Conservation (phyloP, 2,888 invertebrate species). For the Tetragonula carbonaria region DNA sequence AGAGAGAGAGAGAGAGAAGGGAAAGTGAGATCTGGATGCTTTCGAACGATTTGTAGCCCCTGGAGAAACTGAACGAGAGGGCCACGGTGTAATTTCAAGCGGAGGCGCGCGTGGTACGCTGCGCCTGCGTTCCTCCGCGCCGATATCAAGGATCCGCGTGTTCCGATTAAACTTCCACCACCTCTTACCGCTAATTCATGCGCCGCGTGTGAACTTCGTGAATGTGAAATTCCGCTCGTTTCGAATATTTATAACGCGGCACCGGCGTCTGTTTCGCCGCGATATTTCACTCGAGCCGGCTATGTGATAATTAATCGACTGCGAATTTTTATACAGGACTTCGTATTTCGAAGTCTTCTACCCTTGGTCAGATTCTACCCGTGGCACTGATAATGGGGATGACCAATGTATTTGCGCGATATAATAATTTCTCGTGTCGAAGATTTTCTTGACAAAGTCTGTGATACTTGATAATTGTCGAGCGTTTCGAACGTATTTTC, state of each 20-base stretch:
- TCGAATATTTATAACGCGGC: conserved; percentile 28
- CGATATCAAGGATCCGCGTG: conserved; percentile 43
- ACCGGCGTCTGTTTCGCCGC: neutral
- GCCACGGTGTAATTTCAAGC: conserved; percentile 44
- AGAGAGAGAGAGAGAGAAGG: neutral
- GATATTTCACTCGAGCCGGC: neutral
- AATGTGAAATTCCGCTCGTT: conserved; percentile 34
- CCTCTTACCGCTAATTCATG: conserved; percentile 33
- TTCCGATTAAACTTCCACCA: conserved; percentile 48
- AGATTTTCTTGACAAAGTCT: neutral
- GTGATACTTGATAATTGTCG: conserved; percentile 2
- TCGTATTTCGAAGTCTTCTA: no score
- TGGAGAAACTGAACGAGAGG: conserved; percentile 36
- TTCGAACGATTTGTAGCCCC: conserved; percentile 52
- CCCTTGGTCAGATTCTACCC: no score
- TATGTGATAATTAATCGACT: no score
- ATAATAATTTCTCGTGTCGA: no score
- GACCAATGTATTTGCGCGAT: no score
- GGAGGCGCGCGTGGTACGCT: conserved; percentile 27
- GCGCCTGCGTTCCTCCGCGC: conserved; percentile 30
- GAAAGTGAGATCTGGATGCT: conserved; percentile 47
- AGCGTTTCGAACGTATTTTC: neutral
- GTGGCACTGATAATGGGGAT: no score
- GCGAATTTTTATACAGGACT: no score
- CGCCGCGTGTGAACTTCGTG: conserved; percentile 31